Evolutionary conservation across 2,797 vertebrate species (phyloP).

Genomic region (Channallabes apus): DNA sequence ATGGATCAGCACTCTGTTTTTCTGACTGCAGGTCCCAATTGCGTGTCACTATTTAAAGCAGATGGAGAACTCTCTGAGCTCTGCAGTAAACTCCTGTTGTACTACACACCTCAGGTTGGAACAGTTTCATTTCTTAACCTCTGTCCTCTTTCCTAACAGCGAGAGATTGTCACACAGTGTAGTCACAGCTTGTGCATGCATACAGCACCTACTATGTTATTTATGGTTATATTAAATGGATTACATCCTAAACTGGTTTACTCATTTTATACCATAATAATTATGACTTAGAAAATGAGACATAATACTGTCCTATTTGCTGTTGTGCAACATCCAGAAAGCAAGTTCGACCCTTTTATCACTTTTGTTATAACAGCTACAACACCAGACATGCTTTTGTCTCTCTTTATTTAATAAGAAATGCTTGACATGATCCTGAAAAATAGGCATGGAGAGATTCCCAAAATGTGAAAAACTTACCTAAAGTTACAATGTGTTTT

Average conservation of each 20-base stretch:
- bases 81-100: conserved; percentile 85
- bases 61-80: conserved; percentile 89
- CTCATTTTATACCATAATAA: background rate
- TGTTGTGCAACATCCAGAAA: background rate
- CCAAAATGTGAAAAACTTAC: background rate
- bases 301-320: background rate
- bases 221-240: background rate
- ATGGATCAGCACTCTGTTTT: conserved; percentile 9
- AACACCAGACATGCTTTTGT: background rate
- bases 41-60: conserved; percentile 82
- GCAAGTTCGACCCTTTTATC: background rate
- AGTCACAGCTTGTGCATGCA: background rate
- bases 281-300: background rate
- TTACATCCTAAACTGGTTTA: background rate
- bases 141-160: background rate
- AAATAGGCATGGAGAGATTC: background rate
- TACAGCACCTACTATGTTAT: background rate
- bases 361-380: background rate
- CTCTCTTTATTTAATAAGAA: background rate
- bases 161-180: background rate
- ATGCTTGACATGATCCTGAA: background rate
- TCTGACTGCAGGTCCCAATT: conserved; percentile 82
- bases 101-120: conserved; percentile 96
- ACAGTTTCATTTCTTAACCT: background rate
- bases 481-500: background rate